A percentile compares a stretch with the other conserved stretches of the same genome.
Evolutionary conservation across 2,797 vertebrate genomes (phyloP).

Genomic region (Rhadinocentrus ornatus): DNA sequence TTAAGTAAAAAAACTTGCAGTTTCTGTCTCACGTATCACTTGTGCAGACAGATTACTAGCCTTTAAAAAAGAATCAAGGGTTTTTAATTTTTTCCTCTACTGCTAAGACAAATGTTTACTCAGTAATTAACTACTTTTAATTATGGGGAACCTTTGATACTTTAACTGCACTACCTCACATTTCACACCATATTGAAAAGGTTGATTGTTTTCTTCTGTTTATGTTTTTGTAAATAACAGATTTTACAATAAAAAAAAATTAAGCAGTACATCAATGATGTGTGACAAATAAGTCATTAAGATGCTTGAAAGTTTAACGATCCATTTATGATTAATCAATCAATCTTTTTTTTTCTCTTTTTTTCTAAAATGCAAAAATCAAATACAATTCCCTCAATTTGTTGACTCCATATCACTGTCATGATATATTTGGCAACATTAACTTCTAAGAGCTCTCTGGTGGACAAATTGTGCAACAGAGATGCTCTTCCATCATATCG

Average conservation of each 20-base stretch:
- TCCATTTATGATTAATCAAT: neutral
- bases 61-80: neutral
- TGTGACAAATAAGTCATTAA: neutral
- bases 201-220: neutral
- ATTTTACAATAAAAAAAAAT: neutral
- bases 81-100: neutral
- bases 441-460: neutral
- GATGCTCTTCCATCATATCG: neutral
- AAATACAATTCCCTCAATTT: neutral
- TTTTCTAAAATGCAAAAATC: neutral
- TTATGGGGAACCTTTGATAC: no score
- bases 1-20: slow-evolving; percentile 6
- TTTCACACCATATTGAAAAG: neutral
- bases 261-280: neutral
- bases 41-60: slow-evolving; percentile 8
- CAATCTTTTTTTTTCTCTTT: neutral
- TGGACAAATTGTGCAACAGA: neutral
- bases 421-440: neutral
- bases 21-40: slow-evolving; percentile 23
- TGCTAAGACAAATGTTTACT: neutral
- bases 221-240: neutral
- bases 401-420: neutral
- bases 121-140: neutral
- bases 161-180: neutral
- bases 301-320: neutral